phyloP scores from a whole-genome alignment of 2,797 vertebrate genomes.

The Coracias cyanogaster region DNA sequence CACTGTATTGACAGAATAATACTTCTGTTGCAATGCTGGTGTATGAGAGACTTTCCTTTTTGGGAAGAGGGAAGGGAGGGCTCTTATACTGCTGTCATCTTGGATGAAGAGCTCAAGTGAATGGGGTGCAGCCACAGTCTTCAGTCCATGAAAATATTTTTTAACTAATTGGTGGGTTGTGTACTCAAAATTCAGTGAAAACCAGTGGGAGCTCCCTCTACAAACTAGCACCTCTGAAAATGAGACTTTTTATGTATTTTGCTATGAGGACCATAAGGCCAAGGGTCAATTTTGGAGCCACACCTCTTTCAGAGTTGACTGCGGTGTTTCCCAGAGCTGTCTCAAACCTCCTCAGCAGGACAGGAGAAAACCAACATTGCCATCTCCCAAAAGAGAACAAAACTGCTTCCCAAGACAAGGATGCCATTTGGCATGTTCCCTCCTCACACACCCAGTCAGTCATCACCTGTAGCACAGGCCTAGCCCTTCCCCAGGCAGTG shows the following conservation, averaged over 20 bases:
- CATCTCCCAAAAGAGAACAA: not conserved
- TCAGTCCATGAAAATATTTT: not conserved
- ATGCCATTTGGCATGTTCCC: not conserved
- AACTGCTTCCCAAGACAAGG: not conserved
- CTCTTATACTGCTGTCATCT: not conserved
- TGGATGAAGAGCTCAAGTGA: not conserved
- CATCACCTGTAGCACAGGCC: not conserved
- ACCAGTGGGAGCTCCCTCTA: not conserved
- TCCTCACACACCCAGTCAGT: accelerated
- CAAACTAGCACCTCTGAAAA: not conserved
- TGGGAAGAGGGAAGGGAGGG: not conserved
- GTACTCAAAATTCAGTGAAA: not conserved
- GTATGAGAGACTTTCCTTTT: conserved; percentile 27
- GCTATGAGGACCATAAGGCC: not conserved
- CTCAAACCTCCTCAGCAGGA: conserved; percentile 28
- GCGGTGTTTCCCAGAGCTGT: not conserved
- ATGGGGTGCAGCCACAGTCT: not conserved
- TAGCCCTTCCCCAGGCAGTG: not conserved
- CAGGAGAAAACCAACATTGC: not conserved
- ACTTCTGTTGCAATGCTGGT: not conserved
- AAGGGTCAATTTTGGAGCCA: conserved; percentile 37
- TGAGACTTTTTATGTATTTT: not conserved
- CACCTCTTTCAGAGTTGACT: conserved; percentile 1
- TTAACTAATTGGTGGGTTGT: not conserved
- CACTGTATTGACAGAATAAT: conserved; percentile 63